Evolutionary conservation across 2,113 vertebrate species (phyloP), one percentile per base, ranked within the genome.

Genomic region (Onychorhynchus coronatus): DNA sequence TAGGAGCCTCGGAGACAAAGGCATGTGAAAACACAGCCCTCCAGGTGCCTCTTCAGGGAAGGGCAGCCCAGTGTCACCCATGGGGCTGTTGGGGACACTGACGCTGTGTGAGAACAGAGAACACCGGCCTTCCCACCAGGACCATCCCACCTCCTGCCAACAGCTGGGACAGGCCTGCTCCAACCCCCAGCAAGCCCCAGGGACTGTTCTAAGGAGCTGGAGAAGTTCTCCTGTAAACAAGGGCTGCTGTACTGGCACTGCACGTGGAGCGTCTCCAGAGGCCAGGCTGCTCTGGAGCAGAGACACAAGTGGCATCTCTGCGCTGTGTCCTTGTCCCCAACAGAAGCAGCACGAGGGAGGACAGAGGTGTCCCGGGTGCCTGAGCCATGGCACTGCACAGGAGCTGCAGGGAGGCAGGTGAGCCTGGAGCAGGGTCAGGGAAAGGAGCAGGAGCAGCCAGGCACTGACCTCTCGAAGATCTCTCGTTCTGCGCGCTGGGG

Each of bases 391-490:
- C 30, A 1, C 80, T 81, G 89, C 89, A 68, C 27, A 5, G 65
- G 47, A 84, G 42, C 37, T 30, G 8, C 2, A 59, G 55, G 41
- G 28, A 42, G 33, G 71, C 58, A 63, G 42, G 39, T 25, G 52
- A 76, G 75, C 37, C 15, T 33, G 30, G 27, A 90, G 65, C 53
- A 63, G 75, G 12, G 75, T 8, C 50, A 96, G 66, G 55, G 73
- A 63, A 88, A 88, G 58, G 83, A 19, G 61, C n/a, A 30, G 79
- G 41, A 94, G 66, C 5, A 41, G 75, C 19, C 9, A 1, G 58
- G 62, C n/a, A 98, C 98, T 97, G 49, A 98, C 98, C 97, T 98
- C 89, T 98, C 97, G 27, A 97, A 98, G 97, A 98, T 97, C 91
- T 98, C 98, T 73, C 94, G 95, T 35, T 98, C 98, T 68, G 97